Percentiles rank a stretch among this genome's conserved stretches.
Evolutionary conservation across 2,888 invertebrate genomes (phyloP).

Genomic region (Deladenus siricidicola): DNA sequence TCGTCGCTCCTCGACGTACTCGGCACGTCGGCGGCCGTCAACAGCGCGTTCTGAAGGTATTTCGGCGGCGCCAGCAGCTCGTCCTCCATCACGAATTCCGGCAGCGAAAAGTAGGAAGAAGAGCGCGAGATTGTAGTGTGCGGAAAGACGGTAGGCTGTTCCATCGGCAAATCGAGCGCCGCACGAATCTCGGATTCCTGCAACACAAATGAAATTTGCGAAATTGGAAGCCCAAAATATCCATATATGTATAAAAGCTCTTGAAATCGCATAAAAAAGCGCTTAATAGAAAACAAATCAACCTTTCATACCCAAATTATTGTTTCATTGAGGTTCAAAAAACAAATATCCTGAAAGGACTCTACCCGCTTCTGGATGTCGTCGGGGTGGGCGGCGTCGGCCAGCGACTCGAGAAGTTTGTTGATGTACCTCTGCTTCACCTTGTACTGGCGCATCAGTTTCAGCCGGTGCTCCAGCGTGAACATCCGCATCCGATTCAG

Average conservation of each 20-base stretch:
- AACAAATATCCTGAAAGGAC: background rate
- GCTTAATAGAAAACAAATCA: too few species aligned
- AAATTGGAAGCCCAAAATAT: background rate
- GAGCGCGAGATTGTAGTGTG: constrained; percentile 29
- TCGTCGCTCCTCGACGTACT: background rate
- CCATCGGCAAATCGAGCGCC: constrained; percentile 38
- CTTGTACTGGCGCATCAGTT: constrained; percentile 52
- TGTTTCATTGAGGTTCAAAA: too few species aligned
- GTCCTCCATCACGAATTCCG: constrained; percentile 48
- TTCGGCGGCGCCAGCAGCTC: constrained; percentile 8
- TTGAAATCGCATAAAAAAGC: background rate
- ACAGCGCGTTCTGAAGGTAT: background rate
- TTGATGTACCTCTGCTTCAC: constrained; percentile 47
- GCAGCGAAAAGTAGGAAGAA: constrained; percentile 48
- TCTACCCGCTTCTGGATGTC: constrained; percentile 33
- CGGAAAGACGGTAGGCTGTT: constrained; percentile 15
- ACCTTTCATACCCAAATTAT: too few species aligned
- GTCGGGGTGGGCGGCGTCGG: constrained; percentile 35
- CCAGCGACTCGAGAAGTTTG: constrained; percentile 46
- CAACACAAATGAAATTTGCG: constrained; percentile 1
- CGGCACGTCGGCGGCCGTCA: background rate
- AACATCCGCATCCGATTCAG: constrained; percentile 51
- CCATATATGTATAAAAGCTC: too few species aligned
- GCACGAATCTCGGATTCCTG: constrained; percentile 45
- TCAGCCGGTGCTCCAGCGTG: constrained; percentile 51